Conservation (phyloP, 2,888 invertebrate species). For the Rotaria socialis region DNA sequence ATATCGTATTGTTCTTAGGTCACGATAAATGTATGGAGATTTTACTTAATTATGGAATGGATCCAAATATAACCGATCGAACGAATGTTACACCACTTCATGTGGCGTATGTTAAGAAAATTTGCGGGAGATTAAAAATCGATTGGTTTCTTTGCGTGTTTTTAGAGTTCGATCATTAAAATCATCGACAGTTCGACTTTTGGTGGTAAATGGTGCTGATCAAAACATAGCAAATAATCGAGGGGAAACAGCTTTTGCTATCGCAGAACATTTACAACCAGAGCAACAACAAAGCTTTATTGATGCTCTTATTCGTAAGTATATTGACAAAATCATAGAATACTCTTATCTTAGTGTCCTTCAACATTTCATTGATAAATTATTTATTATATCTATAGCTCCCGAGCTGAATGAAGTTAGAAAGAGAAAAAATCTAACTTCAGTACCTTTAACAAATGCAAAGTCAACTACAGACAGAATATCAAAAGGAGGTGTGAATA, state of each 20-base stretch:
- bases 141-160: background rate
- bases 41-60: background rate
- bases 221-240: constrained; percentile 22
- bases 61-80: constrained; percentile 9
- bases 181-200: background rate
- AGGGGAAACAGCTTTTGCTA: background rate
- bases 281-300: background rate
- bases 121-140: too few species aligned
- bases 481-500: too few species aligned
- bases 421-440: too few species aligned
- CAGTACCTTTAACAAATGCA: too few species aligned
- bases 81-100: background rate
- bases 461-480: too few species aligned
- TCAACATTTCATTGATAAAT: too few species aligned
- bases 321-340: background rate
- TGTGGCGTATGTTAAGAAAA: background rate
- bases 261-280: background rate
- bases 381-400: too few species aligned
- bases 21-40: background rate
- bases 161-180: background rate
- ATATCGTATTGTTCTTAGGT: background rate
- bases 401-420: too few species aligned
- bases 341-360: background rate
- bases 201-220: background rate
- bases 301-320: background rate